phyloP scores from a whole-genome alignment of 2,797 vertebrate genomes.

The Chiloscyllium punctatum region DNA sequence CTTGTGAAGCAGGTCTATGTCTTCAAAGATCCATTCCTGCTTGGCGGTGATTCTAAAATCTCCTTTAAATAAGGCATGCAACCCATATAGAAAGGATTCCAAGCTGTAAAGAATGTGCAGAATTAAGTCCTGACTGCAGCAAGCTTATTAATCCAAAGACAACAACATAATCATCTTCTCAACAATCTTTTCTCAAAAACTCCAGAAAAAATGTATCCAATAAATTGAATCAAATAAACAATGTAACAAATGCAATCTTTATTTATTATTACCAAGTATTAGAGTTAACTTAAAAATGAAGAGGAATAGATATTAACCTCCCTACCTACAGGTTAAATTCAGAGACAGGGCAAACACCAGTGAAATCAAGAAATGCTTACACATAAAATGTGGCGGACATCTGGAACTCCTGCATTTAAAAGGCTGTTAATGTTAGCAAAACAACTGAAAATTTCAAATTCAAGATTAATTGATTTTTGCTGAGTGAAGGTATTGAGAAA shows the following conservation, averaged over 20 bases:
- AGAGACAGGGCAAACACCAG: background rate
- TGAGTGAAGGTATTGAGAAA: background rate
- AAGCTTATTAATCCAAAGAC: background rate
- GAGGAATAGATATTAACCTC: background rate
- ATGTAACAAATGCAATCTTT: background rate
- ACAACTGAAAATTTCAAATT: background rate
- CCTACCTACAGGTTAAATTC: background rate
- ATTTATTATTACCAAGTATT: background rate
- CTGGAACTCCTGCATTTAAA: background rate
- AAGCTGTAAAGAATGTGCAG: conserved; percentile 60
- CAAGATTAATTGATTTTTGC: background rate
- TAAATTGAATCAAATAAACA: background rate
- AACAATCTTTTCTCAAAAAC: background rate
- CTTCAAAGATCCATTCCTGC: conserved; percentile 94
- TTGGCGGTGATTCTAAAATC: conserved; percentile 84
- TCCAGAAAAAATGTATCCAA: background rate
- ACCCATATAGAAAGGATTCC: conserved; percentile 92
- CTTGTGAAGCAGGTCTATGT: conserved; percentile 88
- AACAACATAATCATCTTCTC: background rate
- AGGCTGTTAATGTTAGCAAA: background rate
- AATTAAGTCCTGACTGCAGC: background rate
- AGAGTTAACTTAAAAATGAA: background rate
- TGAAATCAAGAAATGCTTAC: background rate
- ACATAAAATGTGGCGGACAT: background rate
- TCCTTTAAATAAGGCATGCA: conserved; percentile 91